Evolutionary conservation across 2,113 vertebrate species (phyloP), one percentile per base, ranked within the genome.

Genomic region (Phalacrocorax aristotelis): DNA sequence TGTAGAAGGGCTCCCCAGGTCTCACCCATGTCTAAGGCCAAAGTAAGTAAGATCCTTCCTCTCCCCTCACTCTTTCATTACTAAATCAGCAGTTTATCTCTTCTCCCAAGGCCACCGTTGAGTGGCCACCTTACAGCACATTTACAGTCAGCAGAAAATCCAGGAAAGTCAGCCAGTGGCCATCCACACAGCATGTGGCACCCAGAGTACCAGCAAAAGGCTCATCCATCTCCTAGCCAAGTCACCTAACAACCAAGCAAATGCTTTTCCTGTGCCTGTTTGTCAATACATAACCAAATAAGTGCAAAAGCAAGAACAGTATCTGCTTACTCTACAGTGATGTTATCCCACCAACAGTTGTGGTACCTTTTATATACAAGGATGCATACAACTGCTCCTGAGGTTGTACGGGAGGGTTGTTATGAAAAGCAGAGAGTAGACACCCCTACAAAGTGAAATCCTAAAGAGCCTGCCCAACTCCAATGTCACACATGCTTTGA

Each of bases 1-100:
- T 89, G 71, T 71, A 94, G 75, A 94, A 91, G 48, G 34, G 70
- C 87, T 95, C 89, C 58, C 46, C 76, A 81, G 32, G 57, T 82
- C 83, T 92, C 89, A 92, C 74, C 36, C 22, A 0, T 30, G 58
- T 65, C 66, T 9, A 5, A 87, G 78, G 89, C 83, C 94, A 96
- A 87, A 94, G 66, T 87, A 93, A 95, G 80, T 92, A 95, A 93
- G 62, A 78, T 48, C 26, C 40, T 91, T 97, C 78, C 87, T 93
- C 69, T 92, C 46, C 87, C 40, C 46, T 27, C 51, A 18, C 29
- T 83, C 92, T 88, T 85, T 68, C 83, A 58, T 69, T 95, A 74
- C 83, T 69, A 84, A 87, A 74, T 77, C 57, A 95, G 83, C 72
- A 95, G 61, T 82, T 93, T 61, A 60, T 62, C 61, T 58, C 69